Percentiles rank a stretch among this genome's conserved stretches.
phyloP scores from a whole-genome alignment of 2,113 vertebrate genomes.

The Heliornis fulica region DNA sequence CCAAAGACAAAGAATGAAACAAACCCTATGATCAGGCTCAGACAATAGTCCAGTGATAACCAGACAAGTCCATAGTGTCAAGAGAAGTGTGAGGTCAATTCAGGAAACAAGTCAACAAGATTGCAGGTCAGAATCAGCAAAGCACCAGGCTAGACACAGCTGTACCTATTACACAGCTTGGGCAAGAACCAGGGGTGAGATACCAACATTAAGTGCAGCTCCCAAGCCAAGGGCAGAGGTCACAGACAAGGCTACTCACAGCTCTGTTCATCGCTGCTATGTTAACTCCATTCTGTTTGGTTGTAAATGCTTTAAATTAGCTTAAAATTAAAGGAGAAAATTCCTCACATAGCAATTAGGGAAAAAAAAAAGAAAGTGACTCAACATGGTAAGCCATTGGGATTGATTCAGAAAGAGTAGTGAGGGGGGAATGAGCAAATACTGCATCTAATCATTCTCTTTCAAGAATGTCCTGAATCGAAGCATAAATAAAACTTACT shows the following conservation, averaged over 20 bases:
- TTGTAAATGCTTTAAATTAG: not conserved
- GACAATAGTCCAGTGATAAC: not conserved
- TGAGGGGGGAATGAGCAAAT: not conserved
- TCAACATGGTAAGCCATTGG: not conserved
- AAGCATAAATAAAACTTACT: not conserved
- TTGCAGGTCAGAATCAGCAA: not conserved
- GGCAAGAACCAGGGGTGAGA: not conserved
- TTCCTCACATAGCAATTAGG: not conserved
- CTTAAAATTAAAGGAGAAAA: not conserved
- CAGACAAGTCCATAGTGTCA: not conserved
- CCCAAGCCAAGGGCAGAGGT: not conserved
- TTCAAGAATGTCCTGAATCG: not conserved
- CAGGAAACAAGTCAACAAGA: not conserved
- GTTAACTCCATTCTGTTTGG: not conserved
- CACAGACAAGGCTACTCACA: not conserved
- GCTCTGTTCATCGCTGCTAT: not conserved
- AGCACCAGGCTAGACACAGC: not conserved
- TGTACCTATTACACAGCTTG: not conserved
- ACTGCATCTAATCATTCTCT: not conserved
- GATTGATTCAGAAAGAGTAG: not conserved
- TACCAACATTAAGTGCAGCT: not conserved
- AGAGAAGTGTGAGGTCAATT: not conserved
- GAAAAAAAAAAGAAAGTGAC: not conserved
- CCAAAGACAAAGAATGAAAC: not conserved
- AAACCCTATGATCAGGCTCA: not conserved